Base-by-base conservation (phyloP, 2,113 vertebrate genomes). In the Urocitellus parryii region DNA sequence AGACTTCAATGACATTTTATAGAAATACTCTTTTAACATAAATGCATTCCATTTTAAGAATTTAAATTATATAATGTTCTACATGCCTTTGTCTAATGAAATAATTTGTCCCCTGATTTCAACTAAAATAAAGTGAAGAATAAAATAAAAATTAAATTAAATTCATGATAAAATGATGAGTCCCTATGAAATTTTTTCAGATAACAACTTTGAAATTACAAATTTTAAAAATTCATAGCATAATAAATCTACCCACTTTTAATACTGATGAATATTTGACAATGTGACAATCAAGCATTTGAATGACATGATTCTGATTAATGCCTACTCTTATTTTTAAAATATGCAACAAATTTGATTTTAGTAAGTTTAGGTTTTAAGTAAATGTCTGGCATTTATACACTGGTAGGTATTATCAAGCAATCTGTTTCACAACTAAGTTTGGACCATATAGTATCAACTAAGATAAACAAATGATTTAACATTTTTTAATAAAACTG, bases 21-120 rank as follows among this genome's bases (percentile, higher is more conserved):
- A 53, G 74, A 96, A 94, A 81, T 74, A 53, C 0, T 1, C 61
- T 82, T 88, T 95, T 95, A 94, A 92, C 2, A 88, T 72, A 87
- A 94, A 79, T 93, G 9, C 93, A 74, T 95, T 89, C 17, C 11
- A 93, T 83, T 96, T 92, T 95, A 29, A 72, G 42, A 91, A 72
- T 14, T 27, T 67, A 77, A 93, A 86, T 91, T 53, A 72, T 92
- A 48, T 84, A 32, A 11, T 32, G 95, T 95, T 83, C n/a, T 42
- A 78, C 11, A 51, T 86, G n/a, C 58, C 88, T 68, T 94, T 70
- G 14, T 42, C 65, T 97, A 94, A 95, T 96, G 45, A 97, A 96
- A 95, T 88, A 90, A 94, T 81, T 90, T 97, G 65, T 91, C 20
- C 82, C 32, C 72, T 70, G 22, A 96, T 89, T 93, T 97, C n/a